phyloP scores from a whole-genome alignment of 2,113 vertebrate genomes.

The Oncorhynchus mykiss region DNA sequence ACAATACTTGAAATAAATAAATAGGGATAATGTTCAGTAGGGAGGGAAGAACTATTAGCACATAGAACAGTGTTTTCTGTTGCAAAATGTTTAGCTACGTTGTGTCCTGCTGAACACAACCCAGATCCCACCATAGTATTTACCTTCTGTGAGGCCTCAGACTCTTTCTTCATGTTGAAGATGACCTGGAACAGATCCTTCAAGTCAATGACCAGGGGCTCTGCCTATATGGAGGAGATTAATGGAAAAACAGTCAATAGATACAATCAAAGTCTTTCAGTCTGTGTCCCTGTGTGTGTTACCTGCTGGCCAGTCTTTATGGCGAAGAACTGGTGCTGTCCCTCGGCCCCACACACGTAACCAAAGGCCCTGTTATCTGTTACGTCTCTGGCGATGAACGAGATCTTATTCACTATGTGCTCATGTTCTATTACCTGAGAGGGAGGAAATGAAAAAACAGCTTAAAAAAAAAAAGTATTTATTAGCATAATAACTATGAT shows the following conservation, averaged over 20 bases:
- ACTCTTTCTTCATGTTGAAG: constrained; percentile 89
- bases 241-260: background rate
- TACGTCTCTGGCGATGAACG: constrained; percentile 96
- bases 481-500: background rate
- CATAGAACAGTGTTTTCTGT: background rate
- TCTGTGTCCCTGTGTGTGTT: constrained; percentile 2
- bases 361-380: constrained; percentile 95
- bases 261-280: background rate
- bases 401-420: constrained; percentile 92
- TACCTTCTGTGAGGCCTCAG: constrained; percentile 82
- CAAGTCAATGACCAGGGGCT: constrained; percentile 90
- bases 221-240: constrained; percentile 73
- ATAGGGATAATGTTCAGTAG: no score
- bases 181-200: constrained; percentile 97
- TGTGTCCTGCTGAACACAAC: background rate
- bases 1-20: no score
- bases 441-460: background rate
- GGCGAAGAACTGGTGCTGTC: constrained; percentile 97
- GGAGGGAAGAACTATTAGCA: no score
- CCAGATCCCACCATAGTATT: background rate
- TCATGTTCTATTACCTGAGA: constrained; percentile 95
- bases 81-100: background rate
- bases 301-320: constrained; percentile 97
- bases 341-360: constrained; percentile 93
- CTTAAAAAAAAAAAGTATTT: background rate